These are phyloP conservation scores for Sus cebifrons DNA, from an alignment of 2,797 vertebrate species.

Conservation along the genomic window DNA sequence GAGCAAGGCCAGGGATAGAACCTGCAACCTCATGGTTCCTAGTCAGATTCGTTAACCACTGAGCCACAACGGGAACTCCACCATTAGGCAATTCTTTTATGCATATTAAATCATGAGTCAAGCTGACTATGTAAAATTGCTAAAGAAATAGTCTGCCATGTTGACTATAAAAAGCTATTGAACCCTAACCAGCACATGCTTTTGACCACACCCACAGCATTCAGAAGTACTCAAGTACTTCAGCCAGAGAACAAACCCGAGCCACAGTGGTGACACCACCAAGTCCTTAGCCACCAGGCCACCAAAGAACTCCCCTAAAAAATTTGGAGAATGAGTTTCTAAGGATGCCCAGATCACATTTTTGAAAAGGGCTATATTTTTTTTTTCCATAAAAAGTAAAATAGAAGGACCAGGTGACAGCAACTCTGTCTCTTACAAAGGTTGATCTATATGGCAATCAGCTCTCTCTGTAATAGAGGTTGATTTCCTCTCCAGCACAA, in stretches of 20 bases:
- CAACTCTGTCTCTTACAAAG: background rate
- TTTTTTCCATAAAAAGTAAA: conserved; percentile 59
- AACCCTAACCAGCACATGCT: background rate
- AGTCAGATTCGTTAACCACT: too few species aligned
- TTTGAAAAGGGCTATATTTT: conserved; percentile 11
- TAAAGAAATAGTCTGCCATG: conserved; percentile 35
- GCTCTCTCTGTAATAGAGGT: background rate
- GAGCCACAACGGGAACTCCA: background rate
- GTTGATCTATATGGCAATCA: background rate
- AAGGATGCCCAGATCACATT: background rate
- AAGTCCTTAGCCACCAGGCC: too few species aligned
- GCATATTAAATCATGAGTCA: conserved; percentile 11
- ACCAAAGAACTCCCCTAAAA: background rate
- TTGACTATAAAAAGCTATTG: conserved; percentile 31
- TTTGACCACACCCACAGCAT: too few species aligned
- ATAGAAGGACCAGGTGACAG: background rate
- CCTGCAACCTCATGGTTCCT: too few species aligned
- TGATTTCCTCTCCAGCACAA: background rate
- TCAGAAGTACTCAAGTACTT: too few species aligned
- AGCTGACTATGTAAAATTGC: conserved; percentile 25
- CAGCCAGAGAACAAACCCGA: too few species aligned
- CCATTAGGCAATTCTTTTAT: conserved; percentile 23
- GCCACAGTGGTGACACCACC: too few species aligned
- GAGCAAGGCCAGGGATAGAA: too few species aligned
- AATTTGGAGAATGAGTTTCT: conserved; percentile 54